Base-by-base conservation (phyloP, 53 echinoderm and acorn worm genomes). In the Henricia sp. region DNA sequence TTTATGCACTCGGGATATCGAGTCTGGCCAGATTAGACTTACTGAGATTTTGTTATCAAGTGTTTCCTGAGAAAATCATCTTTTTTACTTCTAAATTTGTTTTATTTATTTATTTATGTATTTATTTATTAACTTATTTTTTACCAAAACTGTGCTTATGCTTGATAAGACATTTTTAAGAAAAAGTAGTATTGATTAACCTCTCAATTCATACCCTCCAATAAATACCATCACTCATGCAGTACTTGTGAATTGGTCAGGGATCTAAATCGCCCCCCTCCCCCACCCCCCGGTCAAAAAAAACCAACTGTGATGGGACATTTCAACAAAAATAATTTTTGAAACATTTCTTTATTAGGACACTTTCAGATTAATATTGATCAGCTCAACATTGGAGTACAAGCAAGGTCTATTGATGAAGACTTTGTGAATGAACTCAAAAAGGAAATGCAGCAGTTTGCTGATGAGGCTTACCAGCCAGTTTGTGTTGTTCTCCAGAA, bases 401-500 rank as follows among this genome's bases (percentile, higher is more conserved):
- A 70, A 70, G 26, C 48, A 24, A 70, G 70, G 50, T 70, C 70
- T 29, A 70, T 70, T 25, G 70, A 70, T 46, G 50, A 70, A 0
- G 27, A 41, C 50, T 70, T 43, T 70, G 70, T 70, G 1, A 29
- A 8, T 2, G 42, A 23, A 27, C 70, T 43, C 11, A 70, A 70
- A 42, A 70, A 70, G 8, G 70, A 70, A 41, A 70, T 70, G 50
- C 6, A 70, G 30, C 43, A 70, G 4, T 70, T 48, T 23, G 25
- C 44, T 70, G 70, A 70, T 26, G 70, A 70, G 48, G 70, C 70
- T 13, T 70, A 70, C 70, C 70, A 70, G 30, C 70, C 70, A 25
- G 70, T 70, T 29, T 70, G 70, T 46, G 70, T 48, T 70, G 70
- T 3, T 44, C 0, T 70, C 3, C 26, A 70, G 70, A 10, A 70